phyloP scores from a whole-genome alignment of 2,888 invertebrate genomes.

The Drosophila leonis region DNA sequence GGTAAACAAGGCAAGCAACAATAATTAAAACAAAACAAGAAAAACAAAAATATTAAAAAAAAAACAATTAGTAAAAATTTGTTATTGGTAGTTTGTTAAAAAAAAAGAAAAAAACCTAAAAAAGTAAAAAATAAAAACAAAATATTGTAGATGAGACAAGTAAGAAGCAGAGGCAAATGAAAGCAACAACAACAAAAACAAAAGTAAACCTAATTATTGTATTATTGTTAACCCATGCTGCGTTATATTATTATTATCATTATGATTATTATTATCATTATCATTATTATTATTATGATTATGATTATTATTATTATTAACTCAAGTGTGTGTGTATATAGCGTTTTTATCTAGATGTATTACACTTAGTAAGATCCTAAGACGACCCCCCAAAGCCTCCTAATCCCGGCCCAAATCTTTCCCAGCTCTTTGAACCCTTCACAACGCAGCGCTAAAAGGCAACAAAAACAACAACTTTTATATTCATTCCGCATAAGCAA shows the following conservation, averaged over 20 bases:
- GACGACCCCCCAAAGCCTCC: not conserved
- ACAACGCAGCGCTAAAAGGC: conserved; percentile 67
- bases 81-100: conserved; percentile 80
- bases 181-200: conserved; percentile 33
- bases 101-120: conserved; percentile 50
- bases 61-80: conserved; percentile 79
- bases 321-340: conserved; percentile 78
- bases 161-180: conserved; percentile 39
- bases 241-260: conserved; percentile 77
- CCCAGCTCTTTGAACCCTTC: conserved; percentile 7
- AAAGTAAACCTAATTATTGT: conserved; percentile 75
- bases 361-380: conserved; percentile 66
- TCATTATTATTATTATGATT: conserved; percentile 31
- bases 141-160: conserved; percentile 52
- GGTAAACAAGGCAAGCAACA: conserved; percentile 73
- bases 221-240: conserved; percentile 83
- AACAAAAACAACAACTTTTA: conserved; percentile 56
- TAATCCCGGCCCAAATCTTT: conserved; percentile 1
- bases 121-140: conserved; percentile 40
- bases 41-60: conserved; percentile 31
- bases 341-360: conserved; percentile 81
- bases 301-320: conserved; percentile 67
- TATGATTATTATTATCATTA: conserved; percentile 47
- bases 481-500: conserved; percentile 72
- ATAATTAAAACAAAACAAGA: conserved; percentile 62